Percentiles rank a stretch among this genome's conserved stretches.
Conservation (phyloP, 2,797 vertebrate genomes). For the Molossus alvarezi region DNA sequence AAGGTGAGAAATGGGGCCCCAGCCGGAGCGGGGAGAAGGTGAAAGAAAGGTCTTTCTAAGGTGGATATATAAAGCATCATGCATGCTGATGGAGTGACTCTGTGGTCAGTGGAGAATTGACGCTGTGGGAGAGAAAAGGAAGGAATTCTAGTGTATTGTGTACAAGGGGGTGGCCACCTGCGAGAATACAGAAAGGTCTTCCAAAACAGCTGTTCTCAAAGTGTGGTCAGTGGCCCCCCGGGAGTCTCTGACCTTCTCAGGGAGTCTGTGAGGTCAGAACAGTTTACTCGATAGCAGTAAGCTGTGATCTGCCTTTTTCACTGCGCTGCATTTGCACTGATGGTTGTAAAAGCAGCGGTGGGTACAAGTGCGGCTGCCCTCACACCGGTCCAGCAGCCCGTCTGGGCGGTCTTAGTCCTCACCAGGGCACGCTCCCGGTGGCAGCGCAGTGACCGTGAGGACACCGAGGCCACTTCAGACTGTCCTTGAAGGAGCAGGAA, state of each 20-base stretch:
- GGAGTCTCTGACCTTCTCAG: background rate
- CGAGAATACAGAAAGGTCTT: background rate
- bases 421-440: background rate
- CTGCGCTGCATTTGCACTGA: background rate
- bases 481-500: background rate
- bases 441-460: rapidly evolving
- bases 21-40: background rate
- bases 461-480: background rate
- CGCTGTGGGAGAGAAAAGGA: background rate
- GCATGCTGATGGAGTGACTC: background rate
- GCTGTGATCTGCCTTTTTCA: background rate
- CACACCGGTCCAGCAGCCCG: background rate
- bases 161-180: background rate
- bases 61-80: background rate
- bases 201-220: background rate
- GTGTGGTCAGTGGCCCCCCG: background rate
- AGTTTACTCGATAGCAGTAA: background rate
- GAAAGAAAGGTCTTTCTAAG: background rate
- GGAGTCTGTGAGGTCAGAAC: background rate
- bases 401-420: rapidly evolving
- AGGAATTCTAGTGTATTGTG: background rate
- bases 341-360: background rate
- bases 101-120: background rate
- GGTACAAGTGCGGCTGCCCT: background rate
- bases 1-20: slow-evolving; percentile 4